A percentile compares a stretch with the other conserved stretches of the same genome.
These are phyloP conservation scores for Argyra leucocephala DNA, from an alignment of 2,888 invertebrate species.

Conservation along the genomic window DNA sequence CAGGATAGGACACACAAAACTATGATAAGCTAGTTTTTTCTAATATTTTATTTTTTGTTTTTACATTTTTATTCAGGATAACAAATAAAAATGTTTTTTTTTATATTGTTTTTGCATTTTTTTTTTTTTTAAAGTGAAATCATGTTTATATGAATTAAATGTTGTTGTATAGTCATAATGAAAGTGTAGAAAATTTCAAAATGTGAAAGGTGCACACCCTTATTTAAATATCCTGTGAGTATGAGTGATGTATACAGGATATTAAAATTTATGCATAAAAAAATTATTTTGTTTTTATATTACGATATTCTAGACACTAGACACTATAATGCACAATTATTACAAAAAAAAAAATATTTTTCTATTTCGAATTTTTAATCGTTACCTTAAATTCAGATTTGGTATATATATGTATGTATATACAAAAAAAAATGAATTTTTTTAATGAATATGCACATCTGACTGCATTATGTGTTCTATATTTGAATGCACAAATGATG, in stretches of 20 bases:
- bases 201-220: slow-evolving; percentile 1
- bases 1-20: too few relatives aligned
- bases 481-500: neutral
- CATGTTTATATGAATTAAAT: too few relatives aligned
- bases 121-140: too few relatives aligned
- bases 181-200: too few relatives aligned
- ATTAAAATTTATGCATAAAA: neutral
- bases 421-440: neutral
- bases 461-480: neutral
- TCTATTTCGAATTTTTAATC: neutral
- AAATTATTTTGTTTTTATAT: neutral
- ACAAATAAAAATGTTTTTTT: too few relatives aligned
- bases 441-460: slow-evolving; percentile 4
- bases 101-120: too few relatives aligned
- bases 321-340: neutral
- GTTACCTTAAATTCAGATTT: slow-evolving; percentile 4
- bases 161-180: too few relatives aligned
- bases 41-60: too few relatives aligned
- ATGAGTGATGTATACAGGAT: neutral
- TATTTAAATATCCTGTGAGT: neutral
- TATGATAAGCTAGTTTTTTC: too few relatives aligned
- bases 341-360: neutral
- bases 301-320: too few relatives aligned
- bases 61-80: too few relatives aligned
- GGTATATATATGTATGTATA: neutral